These are phyloP conservation scores for Actias luna DNA, from an alignment of 2,888 invertebrate genomes.

Conservation along the genomic window DNA sequence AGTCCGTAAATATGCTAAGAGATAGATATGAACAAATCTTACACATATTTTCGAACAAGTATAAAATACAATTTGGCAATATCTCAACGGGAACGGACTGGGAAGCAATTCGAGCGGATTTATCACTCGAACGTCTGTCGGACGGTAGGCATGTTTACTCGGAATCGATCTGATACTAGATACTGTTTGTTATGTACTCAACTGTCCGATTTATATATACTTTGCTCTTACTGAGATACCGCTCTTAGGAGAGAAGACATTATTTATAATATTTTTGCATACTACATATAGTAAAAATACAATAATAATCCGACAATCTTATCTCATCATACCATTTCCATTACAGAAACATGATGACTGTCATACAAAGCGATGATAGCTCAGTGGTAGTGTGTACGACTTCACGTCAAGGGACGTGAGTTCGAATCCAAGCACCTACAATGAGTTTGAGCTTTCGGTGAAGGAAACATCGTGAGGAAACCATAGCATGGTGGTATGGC, in stretches of 20 bases:
- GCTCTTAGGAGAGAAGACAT: neutral
- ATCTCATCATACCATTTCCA: too few relatives aligned
- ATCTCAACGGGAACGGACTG: conserved; percentile 62
- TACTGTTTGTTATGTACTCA: conserved; percentile 17
- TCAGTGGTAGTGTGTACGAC: too few relatives aligned
- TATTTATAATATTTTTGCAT: neutral
- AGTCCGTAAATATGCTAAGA: neutral
- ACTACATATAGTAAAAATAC: too few relatives aligned
- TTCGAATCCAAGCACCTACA: too few relatives aligned
- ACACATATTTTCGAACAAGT: too few relatives aligned
- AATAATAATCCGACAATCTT: too few relatives aligned
- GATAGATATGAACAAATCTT: neutral
- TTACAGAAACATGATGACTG: too few relatives aligned
- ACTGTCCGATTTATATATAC: conserved; percentile 12
- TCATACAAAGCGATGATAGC: too few relatives aligned
- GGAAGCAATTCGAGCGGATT: conserved; percentile 66
- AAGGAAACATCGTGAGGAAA: too few relatives aligned
- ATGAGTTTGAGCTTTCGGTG: too few relatives aligned
- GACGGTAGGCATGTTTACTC: conserved; percentile 36
- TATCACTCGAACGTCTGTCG: conserved; percentile 52
- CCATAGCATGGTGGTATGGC: too few relatives aligned
- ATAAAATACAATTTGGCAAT: conserved; percentile 48
- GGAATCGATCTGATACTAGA: conserved; percentile 29
- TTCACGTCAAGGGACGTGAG: too few relatives aligned
- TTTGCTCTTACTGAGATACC: neutral